Evolutionary conservation across 2,888 invertebrate genomes (phyloP).

Genomic region (Drosophila multiciliata): DNA sequence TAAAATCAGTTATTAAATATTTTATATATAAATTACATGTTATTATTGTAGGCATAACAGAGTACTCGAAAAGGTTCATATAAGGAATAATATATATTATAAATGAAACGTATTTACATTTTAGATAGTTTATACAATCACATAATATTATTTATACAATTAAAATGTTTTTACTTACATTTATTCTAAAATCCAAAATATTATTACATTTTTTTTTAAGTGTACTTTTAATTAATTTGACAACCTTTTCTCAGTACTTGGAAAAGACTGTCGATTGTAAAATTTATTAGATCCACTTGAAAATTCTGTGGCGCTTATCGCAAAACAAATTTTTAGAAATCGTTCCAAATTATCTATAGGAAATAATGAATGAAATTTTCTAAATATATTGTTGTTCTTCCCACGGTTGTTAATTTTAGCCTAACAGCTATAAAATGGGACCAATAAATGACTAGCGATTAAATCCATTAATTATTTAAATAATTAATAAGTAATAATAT

Average conservation of each 20-base stretch:
- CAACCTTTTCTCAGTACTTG: slow-evolving; percentile 1
- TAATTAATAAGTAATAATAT: background rate
- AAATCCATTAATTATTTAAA: background rate
- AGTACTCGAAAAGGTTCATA: background rate
- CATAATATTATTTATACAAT: background rate
- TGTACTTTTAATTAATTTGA: slow-evolving; percentile 16
- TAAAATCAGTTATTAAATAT: no score
- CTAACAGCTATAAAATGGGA: slow-evolving; percentile 26
- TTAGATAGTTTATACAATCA: background rate
- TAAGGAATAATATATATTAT: background rate
- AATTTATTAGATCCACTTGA: slow-evolving; percentile 56
- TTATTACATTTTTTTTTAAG: background rate
- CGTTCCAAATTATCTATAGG: slow-evolving; percentile 49
- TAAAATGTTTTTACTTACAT: no score
- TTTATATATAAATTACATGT: background rate
- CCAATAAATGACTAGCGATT: slow-evolving; percentile 1
- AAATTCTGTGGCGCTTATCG: slow-evolving; percentile 56
- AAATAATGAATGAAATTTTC: slow-evolving; percentile 48
- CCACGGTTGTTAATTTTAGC: slow-evolving; percentile 10
- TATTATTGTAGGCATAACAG: background rate
- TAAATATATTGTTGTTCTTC: background rate
- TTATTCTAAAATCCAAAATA: background rate
- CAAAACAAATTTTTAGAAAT: slow-evolving; percentile 45
- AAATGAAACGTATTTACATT: background rate
- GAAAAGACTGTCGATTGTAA: background rate